Conservation (phyloP, 2,113 vertebrate genomes). For the Catharus bicknelli region DNA sequence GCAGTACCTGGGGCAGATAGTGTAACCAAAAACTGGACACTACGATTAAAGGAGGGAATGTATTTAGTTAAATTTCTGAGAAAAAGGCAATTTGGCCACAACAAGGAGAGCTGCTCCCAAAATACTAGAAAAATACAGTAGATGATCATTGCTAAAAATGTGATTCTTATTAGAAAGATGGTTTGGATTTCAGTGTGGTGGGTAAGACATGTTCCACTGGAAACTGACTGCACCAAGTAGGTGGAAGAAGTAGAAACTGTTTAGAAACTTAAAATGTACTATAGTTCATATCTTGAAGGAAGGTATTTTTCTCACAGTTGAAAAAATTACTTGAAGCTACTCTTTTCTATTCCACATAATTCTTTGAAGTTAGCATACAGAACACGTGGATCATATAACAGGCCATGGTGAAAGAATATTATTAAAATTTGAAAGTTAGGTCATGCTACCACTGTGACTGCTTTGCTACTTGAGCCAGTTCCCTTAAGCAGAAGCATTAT, state of each 20-base stretch:
- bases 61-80: background rate
- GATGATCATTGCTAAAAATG: background rate
- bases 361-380: background rate
- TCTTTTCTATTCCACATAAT: background rate
- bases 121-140: background rate
- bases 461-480: background rate
- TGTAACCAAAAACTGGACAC: background rate
- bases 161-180: constrained; percentile 25
- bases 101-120: background rate
- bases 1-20: background rate
- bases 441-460: background rate
- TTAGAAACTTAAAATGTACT: background rate
- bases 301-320: background rate
- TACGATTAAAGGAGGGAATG: background rate
- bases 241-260: constrained; percentile 1
- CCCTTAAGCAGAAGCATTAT: background rate
- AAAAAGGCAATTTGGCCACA: background rate
- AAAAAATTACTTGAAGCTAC: constrained; percentile 17
- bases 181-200: background rate
- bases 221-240: background rate
- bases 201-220: background rate
- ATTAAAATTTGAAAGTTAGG: background rate
- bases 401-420: background rate
- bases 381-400: background rate
- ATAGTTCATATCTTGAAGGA: background rate